Evolutionary conservation across 2,797 vertebrate genomes (phyloP).

Genomic region (Cottoperca gobio): DNA sequence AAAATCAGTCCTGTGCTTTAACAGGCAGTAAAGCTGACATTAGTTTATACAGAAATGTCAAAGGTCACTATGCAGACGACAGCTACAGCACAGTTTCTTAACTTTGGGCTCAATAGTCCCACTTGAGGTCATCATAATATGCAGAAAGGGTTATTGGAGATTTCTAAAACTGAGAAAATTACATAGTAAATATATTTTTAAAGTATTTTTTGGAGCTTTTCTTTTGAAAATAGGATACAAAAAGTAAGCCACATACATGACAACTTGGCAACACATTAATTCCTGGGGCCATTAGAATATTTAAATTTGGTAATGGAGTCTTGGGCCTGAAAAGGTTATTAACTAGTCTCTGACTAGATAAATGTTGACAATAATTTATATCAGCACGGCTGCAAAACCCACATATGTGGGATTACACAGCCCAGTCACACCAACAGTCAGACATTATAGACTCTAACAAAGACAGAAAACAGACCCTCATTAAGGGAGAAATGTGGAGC

Average conservation of each 20-base stretch:
- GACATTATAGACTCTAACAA: slow-evolving; percentile 23
- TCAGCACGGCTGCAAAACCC: slow-evolving; percentile 11
- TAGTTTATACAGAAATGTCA: slow-evolving; percentile 14
- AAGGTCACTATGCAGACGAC: not conserved
- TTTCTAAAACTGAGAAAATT: not conserved
- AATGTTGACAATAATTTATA: slow-evolving; percentile 16
- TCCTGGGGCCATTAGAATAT: slow-evolving; percentile 1
- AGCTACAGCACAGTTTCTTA: not conserved
- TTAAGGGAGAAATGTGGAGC: slow-evolving; percentile 59
- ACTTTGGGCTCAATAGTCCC: not conserved
- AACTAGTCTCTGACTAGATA: slow-evolving; percentile 6
- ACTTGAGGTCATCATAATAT: not conserved
- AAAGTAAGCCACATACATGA: not conserved
- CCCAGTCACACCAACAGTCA: slow-evolving; percentile 2
- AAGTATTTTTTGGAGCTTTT: not conserved
- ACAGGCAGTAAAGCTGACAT: not conserved
- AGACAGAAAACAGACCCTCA: slow-evolving; percentile 21
- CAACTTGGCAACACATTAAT: slow-evolving; percentile 15
- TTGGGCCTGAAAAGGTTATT: slow-evolving; percentile 16
- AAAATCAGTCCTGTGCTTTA: not conserved
- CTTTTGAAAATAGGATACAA: slow-evolving; percentile 21
- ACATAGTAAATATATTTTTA: not conserved
- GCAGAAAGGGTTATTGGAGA: not conserved
- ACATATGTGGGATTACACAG: not conserved
- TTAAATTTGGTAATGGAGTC: slow-evolving; percentile 22